A percentile compares a stretch with the other conserved stretches of the same genome.
Conservation (phyloP, 2,888 invertebrate species). For the Eupithecia inturbata region DNA sequence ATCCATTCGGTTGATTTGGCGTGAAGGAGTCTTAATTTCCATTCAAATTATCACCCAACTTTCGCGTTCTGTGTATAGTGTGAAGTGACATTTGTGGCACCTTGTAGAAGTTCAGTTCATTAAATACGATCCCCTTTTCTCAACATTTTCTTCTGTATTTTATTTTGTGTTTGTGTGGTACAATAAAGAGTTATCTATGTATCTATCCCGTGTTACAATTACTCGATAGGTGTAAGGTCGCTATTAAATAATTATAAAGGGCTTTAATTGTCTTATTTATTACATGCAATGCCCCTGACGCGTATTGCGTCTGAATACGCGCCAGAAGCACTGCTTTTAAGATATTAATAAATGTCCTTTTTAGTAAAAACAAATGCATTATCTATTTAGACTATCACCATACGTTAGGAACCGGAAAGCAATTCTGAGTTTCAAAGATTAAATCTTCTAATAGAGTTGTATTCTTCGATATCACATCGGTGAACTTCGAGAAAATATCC, state of each 20-base stretch:
- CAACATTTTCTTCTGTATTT: no score
- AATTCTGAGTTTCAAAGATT: not conserved
- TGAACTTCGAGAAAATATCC: not conserved
- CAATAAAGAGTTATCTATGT: no score
- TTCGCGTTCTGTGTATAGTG: not conserved
- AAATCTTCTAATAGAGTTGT: no score
- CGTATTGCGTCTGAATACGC: not conserved
- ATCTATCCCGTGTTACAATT: no score
- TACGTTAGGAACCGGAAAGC: not conserved
- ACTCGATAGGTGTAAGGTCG: not conserved
- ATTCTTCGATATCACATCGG: not conserved
- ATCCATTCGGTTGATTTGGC: no score
- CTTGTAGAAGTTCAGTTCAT: not conserved
- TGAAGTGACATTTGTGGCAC: not conserved
- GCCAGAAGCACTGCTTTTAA: not conserved
- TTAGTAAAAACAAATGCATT: not conserved
- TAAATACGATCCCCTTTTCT: not conserved
- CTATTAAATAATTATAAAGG: not conserved
- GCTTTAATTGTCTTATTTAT: not conserved
- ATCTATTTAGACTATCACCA: not conserved
- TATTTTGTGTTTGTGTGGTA: no score
- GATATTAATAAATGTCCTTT: not conserved
- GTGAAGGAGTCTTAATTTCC: no score
- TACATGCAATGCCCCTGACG: not conserved
- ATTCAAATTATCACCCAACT: not conserved